A percentile compares a stretch with the other conserved stretches of the same genome.
Evolutionary conservation across 2,113 vertebrate species (phyloP).

Genomic region (Ceyx cyanopectus): DNA sequence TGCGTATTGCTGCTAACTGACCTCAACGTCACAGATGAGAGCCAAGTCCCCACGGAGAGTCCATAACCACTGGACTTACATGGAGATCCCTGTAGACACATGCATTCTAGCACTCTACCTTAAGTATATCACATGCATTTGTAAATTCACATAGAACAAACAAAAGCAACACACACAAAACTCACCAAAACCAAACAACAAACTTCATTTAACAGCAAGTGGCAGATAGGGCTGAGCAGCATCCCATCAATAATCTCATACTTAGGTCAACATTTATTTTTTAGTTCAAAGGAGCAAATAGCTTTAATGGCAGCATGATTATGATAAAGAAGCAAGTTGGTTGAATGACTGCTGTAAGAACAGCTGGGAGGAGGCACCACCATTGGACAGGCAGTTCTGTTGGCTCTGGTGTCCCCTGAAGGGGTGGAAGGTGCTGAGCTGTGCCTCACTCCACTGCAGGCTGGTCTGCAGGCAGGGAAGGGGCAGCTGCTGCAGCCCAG

Average conservation of each 20-base stretch:
- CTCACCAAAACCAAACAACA: background rate
- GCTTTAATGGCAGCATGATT: background rate
- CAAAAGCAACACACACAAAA: background rate
- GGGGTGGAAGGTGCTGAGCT: background rate
- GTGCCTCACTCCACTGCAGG: background rate
- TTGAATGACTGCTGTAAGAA: background rate
- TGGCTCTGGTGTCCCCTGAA: background rate
- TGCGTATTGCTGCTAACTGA: background rate
- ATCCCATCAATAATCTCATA: background rate
- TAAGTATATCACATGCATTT: background rate
- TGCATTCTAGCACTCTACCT: background rate
- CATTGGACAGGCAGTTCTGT: too few relatives aligned
- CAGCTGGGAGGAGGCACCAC: background rate
- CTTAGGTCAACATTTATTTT: background rate
- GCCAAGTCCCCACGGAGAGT: background rate
- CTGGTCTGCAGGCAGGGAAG: too few relatives aligned
- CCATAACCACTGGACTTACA: background rate
- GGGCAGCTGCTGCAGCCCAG: background rate
- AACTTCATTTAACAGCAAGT: background rate
- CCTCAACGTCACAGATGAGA: background rate
- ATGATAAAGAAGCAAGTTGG: rapidly evolving
- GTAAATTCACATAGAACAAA: background rate
- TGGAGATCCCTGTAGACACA: background rate
- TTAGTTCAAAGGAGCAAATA: background rate
- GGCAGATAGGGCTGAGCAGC: background rate